phyloP scores from a whole-genome alignment of 2,888 invertebrate genomes.

The Euzophera pinguis region DNA sequence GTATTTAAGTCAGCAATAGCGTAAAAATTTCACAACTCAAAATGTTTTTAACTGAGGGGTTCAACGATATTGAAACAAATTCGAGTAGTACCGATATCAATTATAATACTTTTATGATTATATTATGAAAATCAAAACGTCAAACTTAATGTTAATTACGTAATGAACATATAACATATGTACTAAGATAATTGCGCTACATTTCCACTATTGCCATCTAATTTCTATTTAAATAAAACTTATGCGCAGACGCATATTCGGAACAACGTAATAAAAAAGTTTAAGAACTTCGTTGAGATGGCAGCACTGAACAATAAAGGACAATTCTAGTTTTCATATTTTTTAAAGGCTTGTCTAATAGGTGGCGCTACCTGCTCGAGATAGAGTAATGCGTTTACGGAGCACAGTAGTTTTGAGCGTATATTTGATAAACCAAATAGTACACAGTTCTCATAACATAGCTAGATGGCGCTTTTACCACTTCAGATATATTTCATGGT shows the following conservation, averaged over 20 bases:
- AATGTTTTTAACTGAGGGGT: not conserved
- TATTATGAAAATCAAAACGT: not conserved
- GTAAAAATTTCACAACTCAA: not conserved
- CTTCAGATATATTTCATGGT: too few relatives aligned
- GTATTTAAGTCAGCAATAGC: not conserved
- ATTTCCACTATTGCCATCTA: not conserved
- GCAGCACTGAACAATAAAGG: slow-evolving; percentile 8
- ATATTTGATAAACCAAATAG: too few relatives aligned
- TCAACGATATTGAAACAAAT: too few relatives aligned
- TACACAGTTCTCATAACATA: too few relatives aligned
- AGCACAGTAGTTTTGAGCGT: too few relatives aligned
- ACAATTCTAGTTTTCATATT: not conserved
- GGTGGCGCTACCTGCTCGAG: slow-evolving; percentile 25
- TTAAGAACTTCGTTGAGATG: slow-evolving; percentile 13
- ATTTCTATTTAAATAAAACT: not conserved
- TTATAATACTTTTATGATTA: too few relatives aligned
- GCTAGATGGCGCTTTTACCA: too few relatives aligned
- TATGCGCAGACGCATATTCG: not conserved
- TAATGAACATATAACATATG: not conserved
- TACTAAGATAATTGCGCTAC: not conserved
- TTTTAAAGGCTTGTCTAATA: slow-evolving; percentile 11
- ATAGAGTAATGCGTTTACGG: too few relatives aligned
- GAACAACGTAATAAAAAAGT: not conserved
- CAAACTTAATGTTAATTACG: not conserved
- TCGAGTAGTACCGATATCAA: too few relatives aligned